Conservation (phyloP, 2,888 invertebrate genomes). For the Latrodectus hesperus region DNA sequence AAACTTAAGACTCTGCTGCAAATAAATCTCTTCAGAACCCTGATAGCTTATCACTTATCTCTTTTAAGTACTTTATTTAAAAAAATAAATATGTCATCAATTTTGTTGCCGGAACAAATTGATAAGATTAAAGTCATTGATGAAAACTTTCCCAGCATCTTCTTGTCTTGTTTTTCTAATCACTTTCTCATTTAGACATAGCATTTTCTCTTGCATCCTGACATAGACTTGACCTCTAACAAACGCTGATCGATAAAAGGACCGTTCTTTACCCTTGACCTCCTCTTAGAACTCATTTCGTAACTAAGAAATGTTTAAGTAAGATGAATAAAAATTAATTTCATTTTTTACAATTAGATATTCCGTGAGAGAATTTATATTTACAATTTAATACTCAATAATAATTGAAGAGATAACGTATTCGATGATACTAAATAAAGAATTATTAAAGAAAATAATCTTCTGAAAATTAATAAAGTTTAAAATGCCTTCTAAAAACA, state of each 20-base stretch:
- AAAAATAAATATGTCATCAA: conserved; percentile 6
- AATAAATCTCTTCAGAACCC: too few relatives aligned
- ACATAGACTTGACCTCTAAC: conserved; percentile 43
- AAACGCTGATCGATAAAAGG: conserved; percentile 22
- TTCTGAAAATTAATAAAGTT: too few relatives aligned
- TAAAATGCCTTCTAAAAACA: too few relatives aligned
- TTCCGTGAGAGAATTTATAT: too few relatives aligned
- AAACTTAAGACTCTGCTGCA: too few relatives aligned
- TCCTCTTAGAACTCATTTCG: conserved; percentile 3
- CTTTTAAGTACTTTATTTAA: conserved; percentile 18
- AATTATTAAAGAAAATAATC: too few relatives aligned
- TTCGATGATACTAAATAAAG: too few relatives aligned
- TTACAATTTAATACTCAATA: too few relatives aligned
- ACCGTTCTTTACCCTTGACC: conserved; percentile 33
- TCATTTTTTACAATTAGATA: too few relatives aligned
- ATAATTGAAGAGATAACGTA: too few relatives aligned
- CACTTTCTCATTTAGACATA: conserved; percentile 17
- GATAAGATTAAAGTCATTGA: conserved; percentile 24
- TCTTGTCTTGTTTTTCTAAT: background rate
- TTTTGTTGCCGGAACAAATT: conserved; percentile 1
- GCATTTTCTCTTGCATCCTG: background rate
- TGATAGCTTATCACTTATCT: background rate
- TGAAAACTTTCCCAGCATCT: background rate
- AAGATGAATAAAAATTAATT: too few relatives aligned
- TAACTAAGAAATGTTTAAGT: too few relatives aligned